Percentiles rank a stretch among this genome's conserved stretches.
Evolutionary conservation across 2,113 vertebrate genomes (phyloP).

Genomic region (Pleuronectes platessa): DNA sequence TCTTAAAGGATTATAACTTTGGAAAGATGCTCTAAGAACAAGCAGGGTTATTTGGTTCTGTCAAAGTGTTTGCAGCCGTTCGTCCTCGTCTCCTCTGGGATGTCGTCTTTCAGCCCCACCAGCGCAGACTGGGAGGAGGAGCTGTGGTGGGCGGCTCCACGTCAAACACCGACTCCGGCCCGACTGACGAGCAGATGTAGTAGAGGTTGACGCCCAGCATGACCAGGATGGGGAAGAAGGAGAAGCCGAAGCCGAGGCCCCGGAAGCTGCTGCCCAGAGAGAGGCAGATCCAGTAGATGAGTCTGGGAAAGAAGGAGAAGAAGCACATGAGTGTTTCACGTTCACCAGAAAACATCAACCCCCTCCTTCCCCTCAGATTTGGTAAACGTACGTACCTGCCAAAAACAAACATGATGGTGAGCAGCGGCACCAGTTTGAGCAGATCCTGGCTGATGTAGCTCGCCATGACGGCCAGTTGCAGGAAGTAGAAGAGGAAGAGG

Average conservation of each 20-base stretch:
- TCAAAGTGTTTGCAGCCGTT: not conserved
- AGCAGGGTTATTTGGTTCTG: too few species aligned
- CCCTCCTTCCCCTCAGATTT: not conserved
- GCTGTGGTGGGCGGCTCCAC: constrained; percentile 49
- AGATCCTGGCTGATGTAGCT: constrained; percentile 88
- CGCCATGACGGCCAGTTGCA: constrained; percentile 89
- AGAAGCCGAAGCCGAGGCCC: constrained; percentile 88
- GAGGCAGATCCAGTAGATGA: constrained; percentile 90
- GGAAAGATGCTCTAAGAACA: too few species aligned
- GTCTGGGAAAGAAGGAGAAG: constrained; percentile 71
- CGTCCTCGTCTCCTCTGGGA: not conserved
- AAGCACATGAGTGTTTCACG: not conserved
- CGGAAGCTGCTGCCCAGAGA: constrained; percentile 86
- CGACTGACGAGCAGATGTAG: constrained; percentile 84
- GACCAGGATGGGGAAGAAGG: constrained; percentile 87
- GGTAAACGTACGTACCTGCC: constrained; percentile 81
- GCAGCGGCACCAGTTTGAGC: constrained; percentile 91
- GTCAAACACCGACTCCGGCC: constrained; percentile 79
- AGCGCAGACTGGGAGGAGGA: constrained; percentile 67
- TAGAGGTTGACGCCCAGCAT: constrained; percentile 91
- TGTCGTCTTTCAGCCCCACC: constrained; percentile 82
- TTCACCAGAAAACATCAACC: not conserved
- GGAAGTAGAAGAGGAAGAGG: constrained; percentile 92
- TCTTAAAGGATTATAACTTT: too few species aligned
- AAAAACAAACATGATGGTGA: constrained; percentile 89